Conservation (phyloP, 2,113 vertebrate species). For the Labrus mixtus region DNA sequence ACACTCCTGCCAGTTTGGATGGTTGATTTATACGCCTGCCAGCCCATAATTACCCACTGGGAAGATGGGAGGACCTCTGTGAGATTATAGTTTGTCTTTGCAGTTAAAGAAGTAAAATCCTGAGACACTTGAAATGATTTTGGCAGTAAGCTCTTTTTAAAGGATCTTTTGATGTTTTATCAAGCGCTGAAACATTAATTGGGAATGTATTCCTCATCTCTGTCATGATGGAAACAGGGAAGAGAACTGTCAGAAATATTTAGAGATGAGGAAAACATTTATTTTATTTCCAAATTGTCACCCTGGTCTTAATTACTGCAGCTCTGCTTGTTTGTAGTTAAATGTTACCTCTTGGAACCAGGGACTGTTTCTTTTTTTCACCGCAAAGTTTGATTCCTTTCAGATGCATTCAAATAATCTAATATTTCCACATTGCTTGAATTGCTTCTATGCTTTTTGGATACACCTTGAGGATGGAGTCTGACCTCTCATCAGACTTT, state of each 20-base stretch:
- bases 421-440: constrained; percentile 41
- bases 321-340: constrained; percentile 22
- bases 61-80: constrained; percentile 55
- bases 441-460: constrained; percentile 40
- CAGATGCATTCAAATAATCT: constrained; percentile 43
- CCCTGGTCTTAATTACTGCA: constrained; percentile 46
- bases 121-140: constrained; percentile 46
- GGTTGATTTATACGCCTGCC: constrained; percentile 61
- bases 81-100: constrained; percentile 65
- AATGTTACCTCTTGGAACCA: constrained; percentile 46
- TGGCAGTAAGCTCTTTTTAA: constrained; percentile 58
- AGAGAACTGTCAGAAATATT: constrained; percentile 30
- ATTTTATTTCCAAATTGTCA: constrained; percentile 12
- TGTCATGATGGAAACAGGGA: constrained; percentile 37
- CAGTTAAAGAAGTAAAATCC: constrained; percentile 35
- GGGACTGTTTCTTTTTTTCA: constrained; percentile 18
- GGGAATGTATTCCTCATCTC: constrained; percentile 38
- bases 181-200: constrained; percentile 46
- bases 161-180: constrained; percentile 56
- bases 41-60: constrained; percentile 67
- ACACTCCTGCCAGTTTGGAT: constrained; percentile 46
- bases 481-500: constrained; percentile 42
- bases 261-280: constrained; percentile 28
- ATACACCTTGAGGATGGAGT: constrained; percentile 26
- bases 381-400: constrained; percentile 43